Conservation (phyloP, 2,888 invertebrate species). For the Mongoloraphidia duomilia region DNA sequence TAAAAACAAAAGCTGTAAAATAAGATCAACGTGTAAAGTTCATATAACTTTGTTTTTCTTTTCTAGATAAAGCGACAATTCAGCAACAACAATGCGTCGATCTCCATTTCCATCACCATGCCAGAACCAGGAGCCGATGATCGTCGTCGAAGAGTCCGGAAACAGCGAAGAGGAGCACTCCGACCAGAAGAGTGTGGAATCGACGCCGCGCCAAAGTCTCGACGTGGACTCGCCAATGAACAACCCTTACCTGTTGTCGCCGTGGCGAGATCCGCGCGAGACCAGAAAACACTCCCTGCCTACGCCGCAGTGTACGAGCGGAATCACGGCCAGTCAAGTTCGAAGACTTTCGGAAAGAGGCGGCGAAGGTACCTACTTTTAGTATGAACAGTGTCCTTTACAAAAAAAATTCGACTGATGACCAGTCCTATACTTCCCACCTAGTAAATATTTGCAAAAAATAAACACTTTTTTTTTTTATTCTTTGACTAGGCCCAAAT, state of each 20-base stretch:
- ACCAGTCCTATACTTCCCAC: too few relatives aligned
- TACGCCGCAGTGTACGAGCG: slow-evolving; percentile 70
- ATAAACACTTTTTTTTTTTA: too few relatives aligned
- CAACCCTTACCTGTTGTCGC: slow-evolving; percentile 69
- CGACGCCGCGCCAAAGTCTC: slow-evolving; percentile 41
- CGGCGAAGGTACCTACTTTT: slow-evolving; percentile 37
- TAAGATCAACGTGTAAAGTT: too few relatives aligned
- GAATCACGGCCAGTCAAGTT: slow-evolving; percentile 78
- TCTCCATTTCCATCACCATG: slow-evolving; percentile 46
- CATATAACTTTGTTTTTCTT: too few relatives aligned
- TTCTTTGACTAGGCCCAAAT: too few relatives aligned
- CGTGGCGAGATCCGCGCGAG: slow-evolving; percentile 60
- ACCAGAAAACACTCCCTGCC: slow-evolving; percentile 71
- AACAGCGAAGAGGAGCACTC: slow-evolving; percentile 46
- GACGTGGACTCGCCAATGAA: slow-evolving; percentile 57
- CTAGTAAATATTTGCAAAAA: too few relatives aligned
- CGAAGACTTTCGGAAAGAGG: slow-evolving; percentile 68
- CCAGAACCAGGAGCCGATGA: slow-evolving; percentile 49
- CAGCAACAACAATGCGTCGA: slow-evolving; percentile 36
- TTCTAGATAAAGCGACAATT: background rate
- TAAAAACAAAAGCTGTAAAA: too few relatives aligned
- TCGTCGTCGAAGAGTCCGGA: slow-evolving; percentile 68
- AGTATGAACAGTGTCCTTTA: too few relatives aligned
- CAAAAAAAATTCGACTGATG: too few relatives aligned
- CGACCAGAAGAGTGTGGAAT: background rate